phyloP scores from a whole-genome alignment of 2,113 vertebrate species.

The Ptyas mucosa region DNA sequence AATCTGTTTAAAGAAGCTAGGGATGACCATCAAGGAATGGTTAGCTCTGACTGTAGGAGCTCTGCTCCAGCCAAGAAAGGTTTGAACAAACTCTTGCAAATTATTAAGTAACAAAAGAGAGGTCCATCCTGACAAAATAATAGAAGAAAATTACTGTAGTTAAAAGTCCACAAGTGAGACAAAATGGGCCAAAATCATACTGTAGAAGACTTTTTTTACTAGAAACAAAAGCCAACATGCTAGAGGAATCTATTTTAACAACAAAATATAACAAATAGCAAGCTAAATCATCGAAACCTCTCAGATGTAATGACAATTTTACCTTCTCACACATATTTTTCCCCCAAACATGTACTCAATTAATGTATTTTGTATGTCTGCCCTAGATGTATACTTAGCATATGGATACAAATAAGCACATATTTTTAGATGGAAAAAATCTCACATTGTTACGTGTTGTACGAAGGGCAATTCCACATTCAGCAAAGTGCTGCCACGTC shows the following conservation, averaged over 20 bases:
- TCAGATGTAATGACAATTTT: constrained; percentile 49
- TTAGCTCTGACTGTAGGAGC: constrained; percentile 31
- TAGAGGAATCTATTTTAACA: constrained; percentile 34
- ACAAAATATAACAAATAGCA: constrained; percentile 20
- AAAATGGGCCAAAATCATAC: constrained; percentile 42
- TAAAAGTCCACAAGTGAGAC: constrained; percentile 40
- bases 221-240: constrained; percentile 45
- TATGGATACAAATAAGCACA: constrained; percentile 40
- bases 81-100: constrained; percentile 28
- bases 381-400: constrained; percentile 32
- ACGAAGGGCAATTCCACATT: constrained; percentile 71
- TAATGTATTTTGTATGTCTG: constrained; percentile 32
- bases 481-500: constrained; percentile 71
- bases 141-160: constrained; percentile 18
- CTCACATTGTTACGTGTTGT: constrained; percentile 65
- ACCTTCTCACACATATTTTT: constrained; percentile 65
- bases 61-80: background rate
- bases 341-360: constrained; percentile 67
- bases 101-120: constrained; percentile 13
- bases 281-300: constrained; percentile 29
- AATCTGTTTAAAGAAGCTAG: background rate
- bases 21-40: background rate
- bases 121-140: constrained; percentile 21
- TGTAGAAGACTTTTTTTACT: background rate
- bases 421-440: constrained; percentile 62